phyloP scores from a whole-genome alignment of 2,888 invertebrate species.

The Sepiola atlantica region DNA sequence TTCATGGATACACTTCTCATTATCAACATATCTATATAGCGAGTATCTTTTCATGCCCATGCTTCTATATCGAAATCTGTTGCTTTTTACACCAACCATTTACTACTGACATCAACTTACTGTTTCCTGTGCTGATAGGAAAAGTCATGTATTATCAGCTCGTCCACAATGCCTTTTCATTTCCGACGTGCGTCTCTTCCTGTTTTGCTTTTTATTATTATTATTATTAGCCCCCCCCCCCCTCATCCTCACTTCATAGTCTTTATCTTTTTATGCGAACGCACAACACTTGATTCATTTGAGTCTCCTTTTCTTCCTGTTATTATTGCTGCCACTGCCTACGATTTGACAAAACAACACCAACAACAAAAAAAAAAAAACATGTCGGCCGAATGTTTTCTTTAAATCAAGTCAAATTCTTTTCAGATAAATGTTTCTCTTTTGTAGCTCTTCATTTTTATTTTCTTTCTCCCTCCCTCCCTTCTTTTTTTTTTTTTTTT shows the following conservation, averaged over 20 bases:
- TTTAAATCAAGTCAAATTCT: not conserved
- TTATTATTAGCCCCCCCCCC: too few species aligned
- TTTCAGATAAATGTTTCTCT: not conserved
- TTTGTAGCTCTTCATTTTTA: not conserved
- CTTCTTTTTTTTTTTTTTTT: too few species aligned
- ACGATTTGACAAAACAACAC: not conserved
- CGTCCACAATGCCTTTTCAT: not conserved
- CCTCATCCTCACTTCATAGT: not conserved
- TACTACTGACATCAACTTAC: not conserved
- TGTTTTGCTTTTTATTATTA: not conserved
- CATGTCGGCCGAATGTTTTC: not conserved
- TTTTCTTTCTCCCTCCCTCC: not conserved
- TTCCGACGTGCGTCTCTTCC: not conserved
- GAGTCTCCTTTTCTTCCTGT: not conserved
- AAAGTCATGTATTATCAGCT: not conserved
- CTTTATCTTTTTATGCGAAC: not conserved
- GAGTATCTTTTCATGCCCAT: not conserved
- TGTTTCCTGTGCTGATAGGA: conserved; percentile 4
- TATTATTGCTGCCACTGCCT: not conserved
- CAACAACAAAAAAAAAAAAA: too few species aligned
- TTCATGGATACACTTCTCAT: too few species aligned
- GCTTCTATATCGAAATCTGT: not conserved
- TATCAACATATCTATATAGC: not conserved
- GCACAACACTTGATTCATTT: not conserved
- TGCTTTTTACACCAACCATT: not conserved